Evolutionary conservation across 2,797 vertebrate genomes (phyloP).

Genomic region (Lutjanus argentimaculatus): DNA sequence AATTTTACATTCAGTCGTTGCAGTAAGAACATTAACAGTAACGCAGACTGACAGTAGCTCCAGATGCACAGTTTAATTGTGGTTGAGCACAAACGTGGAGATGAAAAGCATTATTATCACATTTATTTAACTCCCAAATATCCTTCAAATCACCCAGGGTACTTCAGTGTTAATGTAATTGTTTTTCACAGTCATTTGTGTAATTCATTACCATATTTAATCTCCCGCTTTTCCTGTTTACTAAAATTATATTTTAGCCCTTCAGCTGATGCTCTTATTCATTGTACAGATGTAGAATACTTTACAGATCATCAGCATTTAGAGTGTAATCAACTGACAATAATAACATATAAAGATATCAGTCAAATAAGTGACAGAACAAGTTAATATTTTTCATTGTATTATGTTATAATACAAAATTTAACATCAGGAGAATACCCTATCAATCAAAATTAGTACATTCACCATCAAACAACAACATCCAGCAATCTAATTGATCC

Average conservation of each 20-base stretch:
- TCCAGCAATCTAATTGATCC: not conserved
- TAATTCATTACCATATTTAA: not conserved
- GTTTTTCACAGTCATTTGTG: not conserved
- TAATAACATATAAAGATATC: not conserved
- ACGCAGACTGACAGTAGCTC: not conserved
- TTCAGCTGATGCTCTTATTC: not conserved
- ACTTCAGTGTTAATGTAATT: not conserved
- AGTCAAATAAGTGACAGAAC: too few relatives aligned
- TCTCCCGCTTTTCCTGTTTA: not conserved
- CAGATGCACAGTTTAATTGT: not conserved
- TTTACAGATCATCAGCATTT: not conserved
- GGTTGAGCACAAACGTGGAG: not conserved
- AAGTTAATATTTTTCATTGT: too few relatives aligned
- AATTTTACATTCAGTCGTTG: constrained; percentile 6
- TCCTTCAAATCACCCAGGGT: not conserved
- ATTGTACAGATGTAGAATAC: not conserved
- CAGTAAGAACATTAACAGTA: not conserved
- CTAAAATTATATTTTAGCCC: not conserved
- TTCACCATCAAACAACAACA: not conserved
- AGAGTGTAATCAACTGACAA: not conserved
- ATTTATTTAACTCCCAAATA: constrained; percentile 8
- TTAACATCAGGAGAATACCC: too few relatives aligned
- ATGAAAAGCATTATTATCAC: not conserved
- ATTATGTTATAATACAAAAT: too few relatives aligned
- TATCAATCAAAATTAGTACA: not conserved